Percentiles rank a stretch among this genome's conserved stretches.
phyloP scores from a whole-genome alignment of 2,113 vertebrate species.

The Macrotis lagotis region DNA sequence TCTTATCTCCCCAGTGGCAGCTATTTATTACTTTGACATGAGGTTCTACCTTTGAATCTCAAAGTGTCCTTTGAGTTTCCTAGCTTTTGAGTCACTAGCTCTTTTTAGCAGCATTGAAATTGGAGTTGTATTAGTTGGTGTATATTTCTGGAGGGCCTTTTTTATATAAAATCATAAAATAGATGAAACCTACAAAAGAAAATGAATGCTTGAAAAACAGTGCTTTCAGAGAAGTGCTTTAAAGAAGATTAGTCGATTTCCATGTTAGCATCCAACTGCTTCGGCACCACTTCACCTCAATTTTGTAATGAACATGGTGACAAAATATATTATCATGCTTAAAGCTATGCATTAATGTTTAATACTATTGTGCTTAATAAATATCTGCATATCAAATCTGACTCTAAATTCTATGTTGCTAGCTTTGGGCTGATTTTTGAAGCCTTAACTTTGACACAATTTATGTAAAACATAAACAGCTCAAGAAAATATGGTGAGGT shows the following conservation, averaged over 20 bases:
- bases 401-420: slow-evolving; percentile 45
- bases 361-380: slow-evolving; percentile 44
- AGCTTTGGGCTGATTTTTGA: neutral
- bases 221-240: neutral
- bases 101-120: neutral
- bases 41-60: slow-evolving; percentile 42
- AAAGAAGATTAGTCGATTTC: slow-evolving; percentile 32
- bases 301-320: slow-evolving; percentile 44
- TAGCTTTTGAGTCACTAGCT: slow-evolving; percentile 4
- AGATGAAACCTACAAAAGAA: slow-evolving; percentile 12
- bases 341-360: slow-evolving; percentile 48
- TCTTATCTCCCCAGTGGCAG: neutral
- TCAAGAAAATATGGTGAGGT: neutral
- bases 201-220: neutral
- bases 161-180: slow-evolving; percentile 19
- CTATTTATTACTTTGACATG: slow-evolving; percentile 29
- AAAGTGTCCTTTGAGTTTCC: neutral
- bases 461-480: neutral
- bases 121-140: neutral
- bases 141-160: slow-evolving; percentile 34
- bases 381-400: slow-evolving; percentile 27
- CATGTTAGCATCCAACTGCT: neutral
- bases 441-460: slow-evolving; percentile 37
- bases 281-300: neutral
- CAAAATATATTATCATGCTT: slow-evolving; percentile 22